Conservation (phyloP, 2,888 invertebrate genomes). For the Limnephilus auricula region DNA sequence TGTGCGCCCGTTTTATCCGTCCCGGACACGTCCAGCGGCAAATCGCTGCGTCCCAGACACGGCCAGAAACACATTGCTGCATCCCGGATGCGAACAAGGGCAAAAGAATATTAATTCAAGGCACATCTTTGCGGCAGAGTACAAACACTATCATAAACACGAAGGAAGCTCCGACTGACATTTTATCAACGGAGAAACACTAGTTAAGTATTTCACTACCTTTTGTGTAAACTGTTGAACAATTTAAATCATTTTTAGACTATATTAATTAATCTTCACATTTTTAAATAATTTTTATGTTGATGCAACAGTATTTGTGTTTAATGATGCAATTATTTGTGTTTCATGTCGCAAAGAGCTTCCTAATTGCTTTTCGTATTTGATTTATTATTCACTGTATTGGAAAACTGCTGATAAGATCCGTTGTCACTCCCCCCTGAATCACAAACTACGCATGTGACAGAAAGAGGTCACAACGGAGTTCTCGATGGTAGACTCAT, state of each 20-base stretch:
- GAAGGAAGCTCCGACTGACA: background rate
- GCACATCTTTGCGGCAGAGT: conserved; percentile 7
- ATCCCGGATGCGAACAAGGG: background rate
- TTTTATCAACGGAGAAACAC: background rate
- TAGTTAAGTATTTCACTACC: too few relatives aligned
- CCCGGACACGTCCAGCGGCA: conserved; percentile 36
- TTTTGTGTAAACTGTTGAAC: too few relatives aligned
- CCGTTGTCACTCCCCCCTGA: background rate
- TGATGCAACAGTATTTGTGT: background rate
- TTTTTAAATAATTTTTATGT: background rate
- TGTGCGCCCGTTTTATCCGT: background rate
- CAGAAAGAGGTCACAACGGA: background rate
- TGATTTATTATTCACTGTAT: background rate
- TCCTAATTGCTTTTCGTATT: background rate
- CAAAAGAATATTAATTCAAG: background rate
- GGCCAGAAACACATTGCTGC: conserved; percentile 15
- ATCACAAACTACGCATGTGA: background rate
- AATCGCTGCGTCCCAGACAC: conserved; percentile 52
- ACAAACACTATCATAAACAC: background rate
- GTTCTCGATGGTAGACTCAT: background rate
- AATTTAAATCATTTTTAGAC: too few relatives aligned
- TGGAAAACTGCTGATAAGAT: background rate
- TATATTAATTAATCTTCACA: background rate
- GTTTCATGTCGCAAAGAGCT: background rate
- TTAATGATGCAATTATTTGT: too few relatives aligned